phyloP scores from a whole-genome alignment of 2,888 invertebrate species.

The Hydrotaea cyrtoneurina region DNA sequence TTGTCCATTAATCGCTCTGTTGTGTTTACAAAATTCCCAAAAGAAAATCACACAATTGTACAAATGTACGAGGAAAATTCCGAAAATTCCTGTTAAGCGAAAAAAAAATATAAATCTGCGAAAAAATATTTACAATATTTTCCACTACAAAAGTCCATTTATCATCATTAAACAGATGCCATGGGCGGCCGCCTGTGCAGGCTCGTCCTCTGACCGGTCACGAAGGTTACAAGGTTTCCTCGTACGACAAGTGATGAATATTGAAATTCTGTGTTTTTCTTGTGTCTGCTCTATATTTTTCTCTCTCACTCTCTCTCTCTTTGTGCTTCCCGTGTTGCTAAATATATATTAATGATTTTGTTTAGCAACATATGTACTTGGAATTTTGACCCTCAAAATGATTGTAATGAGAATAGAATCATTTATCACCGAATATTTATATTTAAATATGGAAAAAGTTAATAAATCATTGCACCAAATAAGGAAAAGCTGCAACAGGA shows the following conservation, averaged over 20 bases:
- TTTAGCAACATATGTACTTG: neutral
- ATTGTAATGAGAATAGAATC: neutral
- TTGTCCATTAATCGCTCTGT: too few relatives aligned
- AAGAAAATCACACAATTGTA: too few relatives aligned
- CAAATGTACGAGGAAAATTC: neutral
- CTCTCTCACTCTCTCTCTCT: too few relatives aligned
- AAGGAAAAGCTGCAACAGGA: too few relatives aligned
- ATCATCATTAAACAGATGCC: neutral
- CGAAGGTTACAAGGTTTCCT: neutral
- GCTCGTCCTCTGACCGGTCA: neutral
- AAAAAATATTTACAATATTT: neutral
- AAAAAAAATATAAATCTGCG: neutral
- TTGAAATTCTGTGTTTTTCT: neutral
- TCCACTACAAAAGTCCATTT: neutral
- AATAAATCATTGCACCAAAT: too few relatives aligned
- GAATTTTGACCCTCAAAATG: neutral
- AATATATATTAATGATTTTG: conserved; percentile 5
- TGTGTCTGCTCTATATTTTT: too few relatives aligned
- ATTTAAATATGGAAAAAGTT: neutral
- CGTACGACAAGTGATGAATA: neutral
- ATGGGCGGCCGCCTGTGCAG: neutral
- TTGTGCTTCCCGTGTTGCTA: neutral
- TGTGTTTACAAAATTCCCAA: too few relatives aligned
- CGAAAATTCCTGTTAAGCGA: neutral
- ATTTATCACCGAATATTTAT: neutral